These are phyloP conservation scores for Acronicta alni DNA, from an alignment of 2,888 invertebrate genomes.

Conservation along the genomic window DNA sequence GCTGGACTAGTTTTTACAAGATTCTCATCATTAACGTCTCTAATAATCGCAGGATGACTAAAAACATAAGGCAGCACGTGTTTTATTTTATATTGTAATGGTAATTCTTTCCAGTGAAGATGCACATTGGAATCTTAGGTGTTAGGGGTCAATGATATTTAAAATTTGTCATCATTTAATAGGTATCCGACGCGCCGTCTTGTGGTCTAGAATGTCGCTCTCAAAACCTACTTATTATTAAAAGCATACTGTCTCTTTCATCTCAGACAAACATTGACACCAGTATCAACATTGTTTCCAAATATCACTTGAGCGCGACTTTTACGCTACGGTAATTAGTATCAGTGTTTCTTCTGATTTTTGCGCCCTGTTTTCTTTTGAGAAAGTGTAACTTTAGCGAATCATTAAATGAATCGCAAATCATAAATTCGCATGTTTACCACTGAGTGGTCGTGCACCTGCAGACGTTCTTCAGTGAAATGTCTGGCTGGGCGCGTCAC, in stretches of 20 bases:
- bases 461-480: slow-evolving; percentile 76
- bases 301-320: slow-evolving; percentile 40
- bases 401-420: slow-evolving; percentile 67
- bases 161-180: slow-evolving; percentile 66
- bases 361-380: slow-evolving; percentile 61
- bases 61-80: slow-evolving; percentile 59
- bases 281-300: slow-evolving; percentile 33
- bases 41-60: slow-evolving; percentile 65
- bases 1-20: slow-evolving; percentile 69
- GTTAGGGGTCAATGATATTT: slow-evolving; percentile 77
- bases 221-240: slow-evolving; percentile 70
- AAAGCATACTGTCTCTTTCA: slow-evolving; percentile 56
- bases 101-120: slow-evolving; percentile 31
- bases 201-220: slow-evolving; percentile 71
- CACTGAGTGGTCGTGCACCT: slow-evolving; percentile 60
- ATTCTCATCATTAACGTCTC: slow-evolving; percentile 67
- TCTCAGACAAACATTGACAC: slow-evolving; percentile 26
- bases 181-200: slow-evolving; percentile 63
- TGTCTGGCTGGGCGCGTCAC: slow-evolving; percentile 80
- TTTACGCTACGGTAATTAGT: slow-evolving; percentile 53
- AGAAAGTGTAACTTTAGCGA: slow-evolving; percentile 71
- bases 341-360: slow-evolving; percentile 41
- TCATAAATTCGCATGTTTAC: slow-evolving; percentile 66
- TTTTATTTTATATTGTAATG: slow-evolving; percentile 58
- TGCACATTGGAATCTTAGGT: slow-evolving; percentile 43